phyloP scores from a whole-genome alignment of 1,140 invertebrate species.

The Musca vetustissima region DNA sequence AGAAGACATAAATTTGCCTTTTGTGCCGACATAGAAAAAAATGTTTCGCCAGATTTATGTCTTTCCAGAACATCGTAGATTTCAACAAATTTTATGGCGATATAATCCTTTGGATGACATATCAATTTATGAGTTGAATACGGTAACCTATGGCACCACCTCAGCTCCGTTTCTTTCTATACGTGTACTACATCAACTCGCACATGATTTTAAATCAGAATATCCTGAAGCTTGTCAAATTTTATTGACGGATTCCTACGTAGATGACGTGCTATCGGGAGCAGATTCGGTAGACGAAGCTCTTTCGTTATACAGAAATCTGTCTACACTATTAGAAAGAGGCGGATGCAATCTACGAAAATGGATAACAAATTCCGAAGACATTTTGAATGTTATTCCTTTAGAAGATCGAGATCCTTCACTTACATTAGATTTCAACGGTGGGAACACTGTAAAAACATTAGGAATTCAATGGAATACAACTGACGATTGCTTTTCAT shows the following conservation, averaged over 20 bases:
- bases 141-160: background rate
- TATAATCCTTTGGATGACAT: background rate
- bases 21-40: background rate
- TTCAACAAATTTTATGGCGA: conserved; percentile 8
- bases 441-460: background rate
- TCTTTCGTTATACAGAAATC: background rate
- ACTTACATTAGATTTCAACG: no score
- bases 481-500: background rate
- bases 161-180: background rate
- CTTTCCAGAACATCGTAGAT: background rate
- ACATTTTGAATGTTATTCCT: no score
- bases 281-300: background rate
- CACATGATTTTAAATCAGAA: background rate
- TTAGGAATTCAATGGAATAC: background rate
- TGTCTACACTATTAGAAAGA: background rate
- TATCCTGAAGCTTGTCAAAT: background rate
- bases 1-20: background rate
- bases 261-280: background rate
- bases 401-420: no score
- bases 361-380: background rate
- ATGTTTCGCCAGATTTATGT: conserved; percentile 8
- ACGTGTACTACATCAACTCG: background rate
- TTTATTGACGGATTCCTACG: background rate
- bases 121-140: background rate
- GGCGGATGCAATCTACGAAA: background rate